A percentile compares a stretch with the other conserved stretches of the same genome.
Conservation (phyloP, 2,797 vertebrate species). For the Halcyon chelicuti region DNA sequence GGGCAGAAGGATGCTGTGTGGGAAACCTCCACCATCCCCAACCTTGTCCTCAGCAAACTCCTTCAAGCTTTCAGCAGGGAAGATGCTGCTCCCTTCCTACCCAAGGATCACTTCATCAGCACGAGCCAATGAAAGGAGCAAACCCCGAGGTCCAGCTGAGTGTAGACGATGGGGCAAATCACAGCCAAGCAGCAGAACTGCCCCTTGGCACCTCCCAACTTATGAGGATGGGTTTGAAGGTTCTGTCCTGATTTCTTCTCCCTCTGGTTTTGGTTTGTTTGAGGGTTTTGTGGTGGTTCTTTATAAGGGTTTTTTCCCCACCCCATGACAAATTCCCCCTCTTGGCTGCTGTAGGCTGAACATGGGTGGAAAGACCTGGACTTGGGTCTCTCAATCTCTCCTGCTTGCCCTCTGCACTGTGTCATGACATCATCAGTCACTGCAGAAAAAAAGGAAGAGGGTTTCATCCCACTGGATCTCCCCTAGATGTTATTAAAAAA, state of each 20-base stretch:
- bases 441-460: background rate
- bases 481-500: background rate
- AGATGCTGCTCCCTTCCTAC: background rate
- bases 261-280: background rate
- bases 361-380: rapidly evolving
- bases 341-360: background rate
- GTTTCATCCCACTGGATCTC: background rate
- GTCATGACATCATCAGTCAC: rapidly evolving
- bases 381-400: background rate
- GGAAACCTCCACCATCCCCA: background rate
- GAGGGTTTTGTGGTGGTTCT: background rate
- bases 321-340: background rate
- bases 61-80: background rate
- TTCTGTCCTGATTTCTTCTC: background rate
- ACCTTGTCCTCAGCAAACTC: background rate
- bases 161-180: background rate
- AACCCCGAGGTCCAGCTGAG: background rate
- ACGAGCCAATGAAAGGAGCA: rapidly evolving
- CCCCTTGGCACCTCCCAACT: background rate
- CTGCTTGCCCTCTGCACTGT: background rate
- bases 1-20: background rate
- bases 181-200: background rate
- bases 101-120: too few species aligned
- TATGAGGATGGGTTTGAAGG: background rate
- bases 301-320: background rate